Base-by-base conservation (phyloP, 1,140 invertebrate species). In the Ips nitidus region DNA sequence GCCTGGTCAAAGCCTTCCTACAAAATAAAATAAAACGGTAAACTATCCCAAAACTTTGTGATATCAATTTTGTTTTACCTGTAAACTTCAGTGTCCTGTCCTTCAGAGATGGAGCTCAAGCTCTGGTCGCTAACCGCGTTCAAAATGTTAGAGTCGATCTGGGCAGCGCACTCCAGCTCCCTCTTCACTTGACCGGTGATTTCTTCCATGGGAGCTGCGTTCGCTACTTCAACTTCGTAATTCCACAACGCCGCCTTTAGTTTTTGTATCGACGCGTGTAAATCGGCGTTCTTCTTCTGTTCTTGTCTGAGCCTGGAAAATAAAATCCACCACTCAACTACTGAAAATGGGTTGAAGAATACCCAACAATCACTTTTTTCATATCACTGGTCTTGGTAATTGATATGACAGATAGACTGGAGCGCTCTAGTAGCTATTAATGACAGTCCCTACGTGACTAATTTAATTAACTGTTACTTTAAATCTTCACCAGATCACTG, bases 111-210 rank as follows among this genome's bases (percentile, higher is more conserved):
- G 3, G 74, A 75, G 53, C 55, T 73, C 43, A 70, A 47, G 53
- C 66, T 71, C 39, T 71, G 74, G 41, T 75, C 75, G 58, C 70
- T 68, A 8, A 76, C 71, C 0, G 83, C 86, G 52, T 81, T 82
- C 22, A 87, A 76, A 40, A 88, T 82, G 64, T 84, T 85, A 1
- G 83, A 82, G 74, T 89, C 87, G 4, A 88, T 75, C 66, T 83
- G 81, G 0, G 82, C 85, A 0, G 87, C 88, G 55, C 86, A 82
- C 75, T 88, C 83, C 0, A 89, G 68, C 72, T 88, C 86, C 59
- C 84, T 81, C 41, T 87, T 83, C 2, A 89, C 81, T 73, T 84
- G 79, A 58, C 80, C 81, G 1, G 82, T 80, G 65, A 87, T 85
- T 57, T 87, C 86, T 57, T 87, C 85, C 2, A 88, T 82, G 0